phyloP scores from a whole-genome alignment of 1,140 invertebrate species.

The Heliconius eleuchia region DNA sequence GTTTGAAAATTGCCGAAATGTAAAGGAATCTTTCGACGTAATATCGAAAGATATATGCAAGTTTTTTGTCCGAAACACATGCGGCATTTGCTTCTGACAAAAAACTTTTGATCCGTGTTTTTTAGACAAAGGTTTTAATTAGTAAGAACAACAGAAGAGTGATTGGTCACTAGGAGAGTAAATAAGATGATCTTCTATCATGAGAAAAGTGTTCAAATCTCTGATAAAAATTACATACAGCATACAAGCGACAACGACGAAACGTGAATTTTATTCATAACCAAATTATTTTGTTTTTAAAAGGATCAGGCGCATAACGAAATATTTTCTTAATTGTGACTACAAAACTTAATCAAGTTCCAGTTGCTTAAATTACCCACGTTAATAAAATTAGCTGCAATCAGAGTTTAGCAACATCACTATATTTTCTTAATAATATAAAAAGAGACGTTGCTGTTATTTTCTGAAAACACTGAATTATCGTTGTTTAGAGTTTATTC shows the following conservation, averaged over 20 bases:
- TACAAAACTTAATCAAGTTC: background rate
- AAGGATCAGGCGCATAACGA: background rate
- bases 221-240: background rate
- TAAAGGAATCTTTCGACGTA: background rate
- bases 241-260: background rate
- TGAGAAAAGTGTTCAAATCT: no score
- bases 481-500: background rate
- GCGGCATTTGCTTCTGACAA: background rate
- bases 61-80: no score
- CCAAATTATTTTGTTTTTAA: background rate
- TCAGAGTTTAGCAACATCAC: constrained; percentile 4
- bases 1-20: background rate
- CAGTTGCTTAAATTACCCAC: constrained; percentile 14
- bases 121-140: no score
- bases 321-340: constrained; percentile 1
- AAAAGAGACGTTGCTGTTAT: background rate
- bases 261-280: background rate
- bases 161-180: background rate
- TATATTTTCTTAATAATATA: background rate
- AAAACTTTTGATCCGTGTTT: background rate
- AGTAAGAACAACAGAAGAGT: no score
- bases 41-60: background rate
- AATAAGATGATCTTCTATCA: no score
- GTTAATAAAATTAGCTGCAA: constrained; percentile 8
- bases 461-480: background rate